Percentiles rank a stretch among this genome's conserved stretches.
phyloP scores from a whole-genome alignment of 2,888 invertebrate genomes.

The Acrocera orbiculus region DNA sequence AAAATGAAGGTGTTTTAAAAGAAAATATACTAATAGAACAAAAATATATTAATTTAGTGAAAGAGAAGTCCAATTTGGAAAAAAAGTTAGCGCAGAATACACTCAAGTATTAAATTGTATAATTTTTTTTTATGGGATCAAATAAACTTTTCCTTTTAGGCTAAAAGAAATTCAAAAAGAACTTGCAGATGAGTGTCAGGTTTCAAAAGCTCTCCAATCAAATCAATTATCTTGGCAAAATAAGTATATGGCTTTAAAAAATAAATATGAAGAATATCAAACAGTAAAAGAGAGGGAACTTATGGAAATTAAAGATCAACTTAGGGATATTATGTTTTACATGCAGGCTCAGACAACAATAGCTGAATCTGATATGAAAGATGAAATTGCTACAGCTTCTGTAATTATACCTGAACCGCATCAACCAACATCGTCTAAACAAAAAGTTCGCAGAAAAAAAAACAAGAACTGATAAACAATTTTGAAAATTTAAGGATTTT shows the following conservation, averaged over 20 bases:
- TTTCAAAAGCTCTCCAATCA: slow-evolving; percentile 56
- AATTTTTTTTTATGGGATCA: background rate
- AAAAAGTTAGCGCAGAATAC: slow-evolving; percentile 48
- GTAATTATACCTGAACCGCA: slow-evolving; percentile 23
- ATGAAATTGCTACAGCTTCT: slow-evolving; percentile 24
- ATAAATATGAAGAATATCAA: slow-evolving; percentile 34
- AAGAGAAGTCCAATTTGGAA: slow-evolving; percentile 52
- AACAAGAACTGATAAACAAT: too few species aligned
- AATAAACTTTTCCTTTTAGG: slow-evolving; percentile 24
- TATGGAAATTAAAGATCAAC: slow-evolving; percentile 74
- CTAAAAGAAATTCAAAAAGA: slow-evolving; percentile 49
- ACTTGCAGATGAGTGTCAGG: slow-evolving; percentile 66
- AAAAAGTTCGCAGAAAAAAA: slow-evolving; percentile 14
- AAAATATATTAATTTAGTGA: slow-evolving; percentile 36
- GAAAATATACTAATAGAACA: slow-evolving; percentile 33
- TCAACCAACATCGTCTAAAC: slow-evolving; percentile 12
- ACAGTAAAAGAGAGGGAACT: slow-evolving; percentile 51
- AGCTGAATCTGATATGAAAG: slow-evolving; percentile 26
- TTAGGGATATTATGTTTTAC: slow-evolving; percentile 93
- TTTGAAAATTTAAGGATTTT: too few species aligned
- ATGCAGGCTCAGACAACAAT: slow-evolving; percentile 60
- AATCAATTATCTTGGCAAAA: slow-evolving; percentile 60
- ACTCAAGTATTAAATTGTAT: slow-evolving; percentile 32
- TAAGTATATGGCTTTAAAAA: slow-evolving; percentile 39
- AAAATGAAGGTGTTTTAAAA: slow-evolving; percentile 34